These are phyloP conservation scores for Mesochorus sp. DNA, from an alignment of 2,888 invertebrate genomes.

Conservation along the genomic window DNA sequence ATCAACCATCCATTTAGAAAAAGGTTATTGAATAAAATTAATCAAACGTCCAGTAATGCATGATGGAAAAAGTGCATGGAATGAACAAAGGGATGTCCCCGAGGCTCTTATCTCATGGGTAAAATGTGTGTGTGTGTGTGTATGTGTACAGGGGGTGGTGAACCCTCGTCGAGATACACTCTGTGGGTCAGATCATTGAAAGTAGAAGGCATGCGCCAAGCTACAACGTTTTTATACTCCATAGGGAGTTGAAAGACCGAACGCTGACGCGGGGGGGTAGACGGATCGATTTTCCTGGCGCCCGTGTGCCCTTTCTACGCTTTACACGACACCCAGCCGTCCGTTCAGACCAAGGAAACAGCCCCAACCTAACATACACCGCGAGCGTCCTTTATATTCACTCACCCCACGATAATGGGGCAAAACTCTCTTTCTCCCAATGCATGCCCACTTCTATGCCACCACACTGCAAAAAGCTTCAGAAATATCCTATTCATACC, in stretches of 20 bases:
- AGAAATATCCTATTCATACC: neutral
- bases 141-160: slow-evolving; percentile 10
- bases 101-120: slow-evolving; percentile 20
- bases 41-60: slow-evolving; percentile 29
- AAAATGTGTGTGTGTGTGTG: too few relatives aligned
- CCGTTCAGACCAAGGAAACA: neutral
- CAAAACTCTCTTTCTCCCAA: neutral
- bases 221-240: slow-evolving; percentile 1
- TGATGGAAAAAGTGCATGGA: neutral
- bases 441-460: neutral
- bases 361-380: slow-evolving; percentile 15
- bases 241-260: slow-evolving; percentile 45
- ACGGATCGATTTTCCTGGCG: slow-evolving; percentile 63
- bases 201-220: slow-evolving; percentile 22
- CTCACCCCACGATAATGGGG: slow-evolving; percentile 34
- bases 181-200: slow-evolving; percentile 38
- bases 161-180: neutral
- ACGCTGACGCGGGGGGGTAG: slow-evolving; percentile 48
- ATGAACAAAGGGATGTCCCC: neutral
- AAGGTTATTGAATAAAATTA: slow-evolving; percentile 26
- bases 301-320: slow-evolving; percentile 46
- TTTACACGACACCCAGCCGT: neutral
- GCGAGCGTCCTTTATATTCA: slow-evolving; percentile 11
- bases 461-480: neutral
- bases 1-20: neutral